Conservation (phyloP, 2,888 invertebrate genomes). For the Choristoneura rosaceana region DNA sequence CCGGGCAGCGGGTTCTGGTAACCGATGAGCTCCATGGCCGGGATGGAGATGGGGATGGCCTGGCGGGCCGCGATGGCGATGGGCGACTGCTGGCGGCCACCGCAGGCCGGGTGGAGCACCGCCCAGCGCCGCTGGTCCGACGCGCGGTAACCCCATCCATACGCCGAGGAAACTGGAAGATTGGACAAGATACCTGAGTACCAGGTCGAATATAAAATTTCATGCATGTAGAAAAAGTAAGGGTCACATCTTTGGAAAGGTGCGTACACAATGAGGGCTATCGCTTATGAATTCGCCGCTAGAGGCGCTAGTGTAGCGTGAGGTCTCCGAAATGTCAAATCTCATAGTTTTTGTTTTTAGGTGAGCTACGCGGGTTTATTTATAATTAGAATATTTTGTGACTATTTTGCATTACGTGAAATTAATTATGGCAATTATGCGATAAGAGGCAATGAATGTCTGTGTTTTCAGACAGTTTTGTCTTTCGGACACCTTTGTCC, state of each 20-base stretch:
- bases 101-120: slow-evolving; percentile 86
- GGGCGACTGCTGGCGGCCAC: slow-evolving; percentile 88
- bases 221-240: not conserved
- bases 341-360: no score
- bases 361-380: no score
- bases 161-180: slow-evolving; percentile 58
- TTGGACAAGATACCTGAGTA: slow-evolving; percentile 1
- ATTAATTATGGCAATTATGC: no score
- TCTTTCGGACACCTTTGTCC: no score
- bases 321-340: no score
- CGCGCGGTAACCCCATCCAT: slow-evolving; percentile 87
- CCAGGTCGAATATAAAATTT: slow-evolving; percentile 1
- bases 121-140: slow-evolving; percentile 88
- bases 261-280: not conserved
- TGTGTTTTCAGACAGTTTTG: no score
- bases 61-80: slow-evolving; percentile 87
- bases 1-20: slow-evolving; percentile 89
- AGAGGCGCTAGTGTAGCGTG: no score
- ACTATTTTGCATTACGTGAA: no score
- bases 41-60: slow-evolving; percentile 88
- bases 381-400: no score
- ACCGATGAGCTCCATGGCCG: slow-evolving; percentile 89
- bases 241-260: no score
- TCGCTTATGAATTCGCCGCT: no score
- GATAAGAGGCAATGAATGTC: no score